These are phyloP conservation scores for Eristalinus aeneus DNA, from an alignment of 2,888 invertebrate species.

Conservation along the genomic window DNA sequence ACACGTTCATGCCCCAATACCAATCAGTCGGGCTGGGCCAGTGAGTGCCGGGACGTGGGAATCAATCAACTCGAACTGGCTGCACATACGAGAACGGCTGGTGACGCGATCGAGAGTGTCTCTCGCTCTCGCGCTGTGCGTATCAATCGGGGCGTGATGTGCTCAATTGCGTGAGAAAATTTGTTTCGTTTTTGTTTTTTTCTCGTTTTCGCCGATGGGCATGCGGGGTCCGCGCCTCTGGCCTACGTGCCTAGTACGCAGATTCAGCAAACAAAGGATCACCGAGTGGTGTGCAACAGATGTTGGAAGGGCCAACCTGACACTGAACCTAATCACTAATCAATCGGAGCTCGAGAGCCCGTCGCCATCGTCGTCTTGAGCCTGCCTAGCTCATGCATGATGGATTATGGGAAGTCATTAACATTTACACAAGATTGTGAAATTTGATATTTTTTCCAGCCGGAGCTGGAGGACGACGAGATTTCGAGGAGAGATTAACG, in stretches of 20 bases:
- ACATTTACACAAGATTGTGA: conserved; percentile 69
- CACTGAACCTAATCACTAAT: conserved; percentile 68
- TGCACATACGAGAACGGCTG: neutral
- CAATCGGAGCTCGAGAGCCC: conserved; percentile 34
- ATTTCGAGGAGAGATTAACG: conserved; percentile 49
- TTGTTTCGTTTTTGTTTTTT: conserved; percentile 6
- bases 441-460: conserved; percentile 64
- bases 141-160: conserved; percentile 68
- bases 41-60: conserved; percentile 52
- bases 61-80: conserved; percentile 60
- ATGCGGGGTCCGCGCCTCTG: neutral
- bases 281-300: conserved; percentile 43
- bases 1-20: conserved; percentile 69
- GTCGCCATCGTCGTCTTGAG: neutral
- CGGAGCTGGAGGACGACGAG: conserved; percentile 1
- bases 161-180: conserved; percentile 71
- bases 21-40: conserved; percentile 59
- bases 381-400: conserved; percentile 54
- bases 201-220: conserved; percentile 7
- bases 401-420: conserved; percentile 70
- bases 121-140: conserved; percentile 42
- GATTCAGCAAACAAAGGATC: conserved; percentile 33
- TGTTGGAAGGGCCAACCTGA: conserved; percentile 46
- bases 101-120: neutral
- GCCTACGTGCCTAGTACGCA: conserved; percentile 60